A percentile compares a stretch with the other conserved stretches of the same genome.
These are phyloP conservation scores for Ctena decussata DNA, from an alignment of 2,888 invertebrate species.

Conservation along the genomic window DNA sequence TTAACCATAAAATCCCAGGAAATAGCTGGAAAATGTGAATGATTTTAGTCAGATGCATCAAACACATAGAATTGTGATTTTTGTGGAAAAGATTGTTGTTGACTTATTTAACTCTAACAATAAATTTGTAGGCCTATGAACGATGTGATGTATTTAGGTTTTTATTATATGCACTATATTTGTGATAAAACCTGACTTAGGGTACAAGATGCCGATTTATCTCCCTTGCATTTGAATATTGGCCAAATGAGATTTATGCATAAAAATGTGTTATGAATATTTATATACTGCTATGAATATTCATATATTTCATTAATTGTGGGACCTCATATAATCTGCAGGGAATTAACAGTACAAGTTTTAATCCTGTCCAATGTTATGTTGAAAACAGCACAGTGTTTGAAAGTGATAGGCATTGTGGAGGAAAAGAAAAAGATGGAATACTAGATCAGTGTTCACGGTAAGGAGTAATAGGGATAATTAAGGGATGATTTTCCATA, in stretches of 20 bases:
- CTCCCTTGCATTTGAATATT: slow-evolving; percentile 2
- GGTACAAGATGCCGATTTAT: background rate
- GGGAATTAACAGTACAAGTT: background rate
- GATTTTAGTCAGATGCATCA: background rate
- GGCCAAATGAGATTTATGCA: background rate
- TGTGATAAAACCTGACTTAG: background rate
- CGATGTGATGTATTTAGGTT: background rate
- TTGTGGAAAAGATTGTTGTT: background rate
- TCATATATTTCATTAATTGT: background rate
- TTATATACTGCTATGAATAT: no score
- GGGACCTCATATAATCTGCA: background rate
- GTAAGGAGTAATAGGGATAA: no score
- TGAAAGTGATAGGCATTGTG: no score
- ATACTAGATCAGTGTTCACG: no score
- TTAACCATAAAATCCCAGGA: slow-evolving; percentile 1
- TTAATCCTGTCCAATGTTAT: background rate
- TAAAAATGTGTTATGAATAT: background rate
- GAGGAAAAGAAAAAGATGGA: no score
- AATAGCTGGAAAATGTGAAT: background rate
- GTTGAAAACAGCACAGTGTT: no score
- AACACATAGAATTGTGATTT: background rate
- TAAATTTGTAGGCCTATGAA: background rate
- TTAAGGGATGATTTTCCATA: no score
- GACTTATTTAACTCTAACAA: background rate
- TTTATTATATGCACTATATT: background rate